Evolutionary conservation across 2,797 vertebrate species (phyloP), one percentile per base, ranked within the genome.

Genomic region (Megalops cyprinoides): DNA sequence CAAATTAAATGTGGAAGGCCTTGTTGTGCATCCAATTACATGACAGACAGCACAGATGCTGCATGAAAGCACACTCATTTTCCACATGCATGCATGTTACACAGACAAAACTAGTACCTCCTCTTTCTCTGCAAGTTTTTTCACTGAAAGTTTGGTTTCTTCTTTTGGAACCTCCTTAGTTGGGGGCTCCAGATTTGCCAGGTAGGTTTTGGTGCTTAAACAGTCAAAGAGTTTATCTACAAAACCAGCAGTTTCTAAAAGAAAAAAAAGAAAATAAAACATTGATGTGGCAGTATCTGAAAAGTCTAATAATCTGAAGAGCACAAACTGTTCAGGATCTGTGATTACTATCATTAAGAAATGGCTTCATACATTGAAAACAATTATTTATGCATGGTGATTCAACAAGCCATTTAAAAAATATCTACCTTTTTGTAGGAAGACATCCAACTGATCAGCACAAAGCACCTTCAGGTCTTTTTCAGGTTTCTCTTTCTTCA

Each of bases 221-320:
- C 96, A 96, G 91, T 97, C 97, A 89, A 99, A 99, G 65, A 99
- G 96, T 91, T 98, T 99, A 92, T 99, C 97, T 49, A 99, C 98
- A 95, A 99, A 99, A 82, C 95, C 96, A 75, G 96, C 94, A 25
- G 98, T 99, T 93, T 99, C 98, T 99, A 92, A 78, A 84, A 88
- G 87, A 48, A 82, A 86, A 77, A 92, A 82, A 87, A 60, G 79
- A 73, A 9, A 84, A 74, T 48, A 76, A 34, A 31, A 31, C 60
- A 62, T 15, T 28, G 60, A n/a, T n/a, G n/a, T n/a, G n/a, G n/a
- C n/a, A n/a, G n/a, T n/a, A n/a, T n/a, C n/a, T 51, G 51, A 51
- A 51, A 7, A 51, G 49, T 1, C 18, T 15, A 51, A 51, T 51
- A 8, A 15, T 51, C 51, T 51, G 7, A 56, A 39, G 51, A 51